Base-by-base conservation (phyloP, 2,113 vertebrate species). In the Tyrannus savana region DNA sequence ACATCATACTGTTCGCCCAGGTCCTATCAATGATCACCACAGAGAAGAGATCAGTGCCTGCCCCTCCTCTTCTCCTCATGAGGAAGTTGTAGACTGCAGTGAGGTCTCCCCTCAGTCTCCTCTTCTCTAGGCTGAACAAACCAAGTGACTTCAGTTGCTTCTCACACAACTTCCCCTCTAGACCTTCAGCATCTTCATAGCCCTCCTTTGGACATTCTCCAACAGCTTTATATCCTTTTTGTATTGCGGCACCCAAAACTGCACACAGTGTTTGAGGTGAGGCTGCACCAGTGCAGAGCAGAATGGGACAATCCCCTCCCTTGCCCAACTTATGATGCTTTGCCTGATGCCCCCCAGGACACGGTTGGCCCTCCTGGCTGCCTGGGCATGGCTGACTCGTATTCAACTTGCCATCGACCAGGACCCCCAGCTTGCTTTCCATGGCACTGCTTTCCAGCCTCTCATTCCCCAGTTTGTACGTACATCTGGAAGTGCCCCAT, bases 391-490 rank as follows among this genome's bases (percentile, higher is more conserved):
- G 52, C 69, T 82, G 33, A 0, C 5, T 60, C 27, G 7, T 6
- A 6, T 14, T 59, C 28, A 52, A 0, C 22, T 66, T 33, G 9
- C 0, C 33, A 14, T 0, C 0, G 0, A 75, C 13, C 39, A 52
- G 12, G 33, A 33, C 31, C 4, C 12, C 3, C 2, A 1, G 60
- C 33, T 3, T 3, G 7, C 19, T 59, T 67, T 39, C 39, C 5
- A 2, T 6, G 15, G 37, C 33, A 23, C 33, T 39, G 7, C 18
- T 46, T 15, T 74, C 27, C 10, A 59, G 4, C 13, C 0, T 46
- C 46, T 75, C 1, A 0, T 46, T 52, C 24, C 33, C 19, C 28
- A 21, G 23, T 44, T 27, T 23, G 2, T 42, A 3, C 2, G 4
- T n/a, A 59, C 3, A n/a, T 59, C 37, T 23, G 23, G 27, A 3